A percentile compares a stretch with the other conserved stretches of the same genome.
These are phyloP conservation scores for Hippocampus mohnikei DNA, from an alignment of 2,113 vertebrate genomes.

Conservation along the genomic window DNA sequence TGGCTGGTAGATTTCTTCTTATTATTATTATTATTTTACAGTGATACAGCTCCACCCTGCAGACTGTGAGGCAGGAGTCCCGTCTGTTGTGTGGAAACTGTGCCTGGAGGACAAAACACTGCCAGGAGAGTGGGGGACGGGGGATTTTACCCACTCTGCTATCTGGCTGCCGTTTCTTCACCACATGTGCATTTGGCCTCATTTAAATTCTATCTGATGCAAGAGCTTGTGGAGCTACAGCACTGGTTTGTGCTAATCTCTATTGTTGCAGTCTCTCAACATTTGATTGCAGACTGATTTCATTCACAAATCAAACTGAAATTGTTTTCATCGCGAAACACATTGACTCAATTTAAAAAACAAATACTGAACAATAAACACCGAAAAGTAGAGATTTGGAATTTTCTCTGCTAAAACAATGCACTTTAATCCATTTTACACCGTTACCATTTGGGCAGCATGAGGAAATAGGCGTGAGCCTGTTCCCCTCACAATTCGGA, in stretches of 20 bases:
- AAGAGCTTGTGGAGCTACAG: slow-evolving; percentile 7
- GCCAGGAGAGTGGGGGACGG: slow-evolving; percentile 39
- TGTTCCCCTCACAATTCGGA: neutral
- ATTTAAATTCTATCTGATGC: slow-evolving; percentile 34
- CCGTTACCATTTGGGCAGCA: too few relatives aligned
- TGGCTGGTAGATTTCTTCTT: slow-evolving; percentile 38
- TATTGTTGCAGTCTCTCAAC: slow-evolving; percentile 12
- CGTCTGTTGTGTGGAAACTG: slow-evolving; percentile 65
- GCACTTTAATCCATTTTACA: too few relatives aligned
- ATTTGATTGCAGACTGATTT: slow-evolving; percentile 18
- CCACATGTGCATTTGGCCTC: slow-evolving; percentile 51
- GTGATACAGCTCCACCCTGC: slow-evolving; percentile 63
- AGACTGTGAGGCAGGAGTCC: slow-evolving; percentile 62
- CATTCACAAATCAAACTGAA: slow-evolving; percentile 2
- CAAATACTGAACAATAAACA: neutral
- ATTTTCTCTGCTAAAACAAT: too few relatives aligned
- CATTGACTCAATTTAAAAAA: neutral
- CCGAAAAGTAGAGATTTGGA: neutral
- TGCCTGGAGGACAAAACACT: slow-evolving; percentile 52
- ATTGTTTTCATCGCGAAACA: neutral
- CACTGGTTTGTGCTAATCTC: neutral
- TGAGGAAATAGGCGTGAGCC: too few relatives aligned
- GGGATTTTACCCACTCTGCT: slow-evolving; percentile 33
- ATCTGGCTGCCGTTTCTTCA: slow-evolving; percentile 32
- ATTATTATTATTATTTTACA: slow-evolving; percentile 9